A percentile compares a stretch with the other conserved stretches of the same genome.
These are phyloP conservation scores for Lithophane socia DNA, from an alignment of 2,888 invertebrate species.

Conservation along the genomic window DNA sequence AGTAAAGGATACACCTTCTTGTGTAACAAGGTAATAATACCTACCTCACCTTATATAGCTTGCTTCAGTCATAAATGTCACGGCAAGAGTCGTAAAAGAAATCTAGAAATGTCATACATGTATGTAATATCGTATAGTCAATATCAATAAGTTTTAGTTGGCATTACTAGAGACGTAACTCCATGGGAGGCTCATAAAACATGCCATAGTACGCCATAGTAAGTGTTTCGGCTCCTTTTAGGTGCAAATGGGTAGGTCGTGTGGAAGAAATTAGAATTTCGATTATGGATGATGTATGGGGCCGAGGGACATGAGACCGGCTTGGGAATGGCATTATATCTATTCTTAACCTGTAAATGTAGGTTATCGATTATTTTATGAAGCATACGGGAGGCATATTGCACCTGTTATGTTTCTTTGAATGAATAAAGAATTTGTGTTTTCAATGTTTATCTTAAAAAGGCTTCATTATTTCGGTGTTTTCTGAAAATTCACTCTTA, in stretches of 20 bases:
- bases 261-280: constrained; percentile 40
- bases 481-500: background rate
- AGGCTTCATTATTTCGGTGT: background rate
- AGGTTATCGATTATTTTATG: constrained; percentile 10
- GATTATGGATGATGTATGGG: constrained; percentile 38
- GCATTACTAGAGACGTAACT: constrained; percentile 25
- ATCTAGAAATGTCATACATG: constrained; percentile 43
- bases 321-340: constrained; percentile 3
- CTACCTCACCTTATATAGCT: constrained; percentile 10
- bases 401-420: background rate
- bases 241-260: constrained; percentile 15
- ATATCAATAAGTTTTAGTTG: constrained; percentile 61
- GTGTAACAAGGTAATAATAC: constrained; percentile 42
- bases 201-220: background rate
- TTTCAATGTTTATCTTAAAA: too few relatives aligned
- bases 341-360: constrained; percentile 18
- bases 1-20: constrained; percentile 25
- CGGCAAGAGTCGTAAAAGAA: constrained; percentile 55
- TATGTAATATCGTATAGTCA: constrained; percentile 27
- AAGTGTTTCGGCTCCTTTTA: constrained; percentile 11
- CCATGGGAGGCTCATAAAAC: constrained; percentile 41
- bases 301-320: background rate
- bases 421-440: too few relatives aligned
- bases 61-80: constrained; percentile 49
- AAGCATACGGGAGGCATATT: background rate